Evolutionary conservation across 2,888 invertebrate genomes (phyloP), one percentile per base, ranked within the genome.

Genomic region (Agonum fuliginosum): DNA sequence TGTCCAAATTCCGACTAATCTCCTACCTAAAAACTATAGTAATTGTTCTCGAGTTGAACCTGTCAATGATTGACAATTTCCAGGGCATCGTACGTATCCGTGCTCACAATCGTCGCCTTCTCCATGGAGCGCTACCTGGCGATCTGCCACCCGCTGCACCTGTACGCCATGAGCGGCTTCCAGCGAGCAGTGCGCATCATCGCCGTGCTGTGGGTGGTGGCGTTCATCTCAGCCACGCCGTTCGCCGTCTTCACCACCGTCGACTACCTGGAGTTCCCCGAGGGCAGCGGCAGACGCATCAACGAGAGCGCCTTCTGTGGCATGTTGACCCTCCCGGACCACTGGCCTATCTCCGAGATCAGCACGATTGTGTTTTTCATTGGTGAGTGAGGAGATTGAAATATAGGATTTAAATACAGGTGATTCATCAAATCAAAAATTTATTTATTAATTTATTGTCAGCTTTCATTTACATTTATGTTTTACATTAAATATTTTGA

Each of bases 121-220:
- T 96, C 97, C 0, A 91, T 94, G 87, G 97, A 97, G 88, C 90
- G 97, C 48, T 96, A 96, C 88, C 88, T 97, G 80, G 97, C 97
- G 30, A 97, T 97, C 83, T 97, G 97, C 84, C 94, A 96, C 85
- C 97, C 97, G 0, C 87, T 97, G 43, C 92, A 93, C 83, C 89
- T 94, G 79, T 94, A 95, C 86, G 91, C 93, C 37, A 94, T 96
- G 91, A 94, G 95, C 0, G 94, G 95, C 0, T 90, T 95, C 27
- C 91, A 94, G 65, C 88, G 97, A n/a, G 95, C 96, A 0, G 86
- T 94, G 30, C 90, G 93, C 79, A 94, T 96, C 80, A 95, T 97
- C 65, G 89, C 92, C 0, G 89, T 89, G 0, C 88, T 96, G 4
- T 97, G 97, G 97, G 83, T 92, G 1, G 84, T 94, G 4, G 93